Percentiles rank a stretch among this genome's conserved stretches.
phyloP scores from a whole-genome alignment of 2,888 invertebrate species.

The Capitulum mitella region DNA sequence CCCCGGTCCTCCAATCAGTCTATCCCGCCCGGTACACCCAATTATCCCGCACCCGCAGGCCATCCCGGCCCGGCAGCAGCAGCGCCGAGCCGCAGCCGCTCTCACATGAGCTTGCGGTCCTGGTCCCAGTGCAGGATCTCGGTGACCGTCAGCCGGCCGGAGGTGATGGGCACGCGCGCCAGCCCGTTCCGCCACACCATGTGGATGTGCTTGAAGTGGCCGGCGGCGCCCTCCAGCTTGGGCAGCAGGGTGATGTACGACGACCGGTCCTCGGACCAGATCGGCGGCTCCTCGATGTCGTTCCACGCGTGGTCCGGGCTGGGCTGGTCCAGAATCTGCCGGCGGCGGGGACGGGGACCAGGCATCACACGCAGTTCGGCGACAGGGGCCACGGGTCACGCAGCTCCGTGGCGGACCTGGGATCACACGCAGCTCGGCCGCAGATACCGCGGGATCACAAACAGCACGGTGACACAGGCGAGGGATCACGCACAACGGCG shows the following conservation, averaged over 20 bases:
- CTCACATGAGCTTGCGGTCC: constrained; percentile 58
- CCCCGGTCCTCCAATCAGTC: no score
- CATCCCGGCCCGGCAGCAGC: no score
- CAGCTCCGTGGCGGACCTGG: no score
- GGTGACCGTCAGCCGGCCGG: constrained; percentile 60
- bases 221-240: constrained; percentile 50
- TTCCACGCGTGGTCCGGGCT: constrained; percentile 44
- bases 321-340: constrained; percentile 31
- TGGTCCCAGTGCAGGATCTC: constrained; percentile 67
- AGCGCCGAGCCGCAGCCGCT: no score
- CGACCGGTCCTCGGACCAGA: constrained; percentile 59
- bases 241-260: constrained; percentile 65
- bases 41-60: no score
- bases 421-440: no score
- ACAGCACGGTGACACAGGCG: no score
- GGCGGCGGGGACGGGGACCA: neutral
- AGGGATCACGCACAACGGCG: no score
- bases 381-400: no score
- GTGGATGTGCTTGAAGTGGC: constrained; percentile 43
- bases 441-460: no score
- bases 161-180: constrained; percentile 48
- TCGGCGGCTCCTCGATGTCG: constrained; percentile 64
- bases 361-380: no score
- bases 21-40: no score
- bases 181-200: constrained; percentile 34